Evolutionary conservation across 2,888 invertebrate genomes (phyloP).

Genomic region (Himalopsyche japonica): DNA sequence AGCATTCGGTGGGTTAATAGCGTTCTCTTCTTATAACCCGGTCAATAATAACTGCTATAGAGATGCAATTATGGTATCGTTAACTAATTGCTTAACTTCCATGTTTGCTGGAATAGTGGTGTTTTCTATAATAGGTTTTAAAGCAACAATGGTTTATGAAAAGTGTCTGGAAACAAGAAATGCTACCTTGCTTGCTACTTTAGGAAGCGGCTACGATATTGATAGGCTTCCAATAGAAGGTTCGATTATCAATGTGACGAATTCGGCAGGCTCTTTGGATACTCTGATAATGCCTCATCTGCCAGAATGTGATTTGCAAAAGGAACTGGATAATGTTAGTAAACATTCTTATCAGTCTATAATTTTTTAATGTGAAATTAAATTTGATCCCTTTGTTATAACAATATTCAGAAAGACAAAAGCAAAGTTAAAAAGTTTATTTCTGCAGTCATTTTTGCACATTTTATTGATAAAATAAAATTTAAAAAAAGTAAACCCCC

Average conservation of each 20-base stretch:
- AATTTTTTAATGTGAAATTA: background rate
- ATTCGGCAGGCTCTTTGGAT: conserved; percentile 59
- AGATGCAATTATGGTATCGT: conserved; percentile 89
- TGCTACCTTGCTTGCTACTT: conserved; percentile 60
- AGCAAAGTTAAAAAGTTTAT: too few relatives aligned
- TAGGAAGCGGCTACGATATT: conserved; percentile 57
- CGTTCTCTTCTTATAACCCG: conserved; percentile 95
- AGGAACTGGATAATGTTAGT: conserved; percentile 87
- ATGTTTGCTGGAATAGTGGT: conserved; percentile 97
- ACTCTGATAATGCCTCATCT: conserved; percentile 67
- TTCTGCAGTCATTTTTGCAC: too few relatives aligned
- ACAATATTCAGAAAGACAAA: too few relatives aligned
- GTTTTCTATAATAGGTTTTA: conserved; percentile 93
- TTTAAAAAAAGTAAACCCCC: too few relatives aligned
- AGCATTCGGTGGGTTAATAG: conserved; percentile 94
- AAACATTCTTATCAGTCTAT: background rate
- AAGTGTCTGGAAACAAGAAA: conserved; percentile 70
- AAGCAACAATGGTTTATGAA: conserved; percentile 83
- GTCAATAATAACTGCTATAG: conserved; percentile 95
- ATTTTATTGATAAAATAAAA: too few relatives aligned
- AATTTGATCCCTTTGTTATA: background rate
- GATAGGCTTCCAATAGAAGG: conserved; percentile 63
- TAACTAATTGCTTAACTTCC: conserved; percentile 92
- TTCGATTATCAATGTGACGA: conserved; percentile 56
- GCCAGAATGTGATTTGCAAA: conserved; percentile 79